A percentile compares a stretch with the other conserved stretches of the same genome.
Evolutionary conservation across 2,888 invertebrate genomes (phyloP).

Genomic region (Microctonus hyperodae): DNA sequence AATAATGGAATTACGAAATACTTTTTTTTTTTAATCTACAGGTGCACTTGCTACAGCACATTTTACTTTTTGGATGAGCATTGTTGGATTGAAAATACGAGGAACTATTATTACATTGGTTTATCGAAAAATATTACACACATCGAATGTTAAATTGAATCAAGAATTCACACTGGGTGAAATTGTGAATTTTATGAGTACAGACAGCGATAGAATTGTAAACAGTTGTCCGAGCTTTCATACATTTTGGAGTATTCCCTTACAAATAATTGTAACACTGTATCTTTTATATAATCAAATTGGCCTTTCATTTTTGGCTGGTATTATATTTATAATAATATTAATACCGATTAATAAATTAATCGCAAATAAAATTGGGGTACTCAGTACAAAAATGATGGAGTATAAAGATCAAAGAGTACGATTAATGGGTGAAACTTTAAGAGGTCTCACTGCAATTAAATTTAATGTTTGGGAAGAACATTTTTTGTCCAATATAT

Average conservation of each 20-base stretch:
- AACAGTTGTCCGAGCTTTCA: conserved; percentile 97
- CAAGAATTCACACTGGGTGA: conserved; percentile 75
- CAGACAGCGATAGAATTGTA: conserved; percentile 93
- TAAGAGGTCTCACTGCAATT: conserved; percentile 87
- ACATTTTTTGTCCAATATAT: conserved; percentile 77
- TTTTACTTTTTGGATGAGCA: conserved; percentile 86
- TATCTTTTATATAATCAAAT: conserved; percentile 88
- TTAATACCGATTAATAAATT: conserved; percentile 92
- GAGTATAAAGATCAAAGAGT: conserved; percentile 88
- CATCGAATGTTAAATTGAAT: conserved; percentile 55
- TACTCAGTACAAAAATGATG: conserved; percentile 88
- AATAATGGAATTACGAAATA: background rate
- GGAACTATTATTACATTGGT: conserved; percentile 83
- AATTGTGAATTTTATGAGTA: conserved; percentile 96
- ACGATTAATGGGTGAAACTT: conserved; percentile 83
- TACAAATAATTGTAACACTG: conserved; percentile 83
- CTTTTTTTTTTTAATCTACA: conserved; percentile 41
- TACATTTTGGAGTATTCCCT: conserved; percentile 94
- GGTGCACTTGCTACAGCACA: conserved; percentile 85
- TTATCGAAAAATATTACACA: conserved; percentile 73
- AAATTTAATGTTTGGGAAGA: conserved; percentile 96
- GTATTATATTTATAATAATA: conserved; percentile 83
- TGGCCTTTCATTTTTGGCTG: conserved; percentile 90
- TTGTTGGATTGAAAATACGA: conserved; percentile 86
- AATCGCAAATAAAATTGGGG: conserved; percentile 88